Conservation (phyloP, 2,888 invertebrate species). For the Seira ritae region DNA sequence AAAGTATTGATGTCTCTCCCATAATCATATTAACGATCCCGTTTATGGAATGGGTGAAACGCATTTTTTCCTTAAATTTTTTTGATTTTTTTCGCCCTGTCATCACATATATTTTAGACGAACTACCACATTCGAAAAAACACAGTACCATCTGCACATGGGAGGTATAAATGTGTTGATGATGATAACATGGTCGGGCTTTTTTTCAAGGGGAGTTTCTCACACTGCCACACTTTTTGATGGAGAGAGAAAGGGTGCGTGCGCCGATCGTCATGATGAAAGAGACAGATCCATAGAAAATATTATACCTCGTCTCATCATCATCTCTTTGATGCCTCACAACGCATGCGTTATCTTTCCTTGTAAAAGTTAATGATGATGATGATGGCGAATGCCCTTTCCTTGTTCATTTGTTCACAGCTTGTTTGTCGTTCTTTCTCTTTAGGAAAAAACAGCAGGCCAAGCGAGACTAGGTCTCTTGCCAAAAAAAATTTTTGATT, state of each 20-base stretch:
- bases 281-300: constrained; percentile 40
- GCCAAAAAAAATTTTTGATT: no score
- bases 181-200: constrained; percentile 35
- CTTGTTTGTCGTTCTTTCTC: constrained; percentile 31
- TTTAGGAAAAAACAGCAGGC: not conserved
- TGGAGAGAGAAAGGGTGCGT: constrained; percentile 41
- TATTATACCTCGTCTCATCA: no score
- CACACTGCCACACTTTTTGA: constrained; percentile 34
- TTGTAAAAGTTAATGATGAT: constrained; percentile 5
- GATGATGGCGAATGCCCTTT: constrained; percentile 25
- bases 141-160: constrained; percentile 45
- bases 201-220: constrained; percentile 22
- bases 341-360: constrained; percentile 49
- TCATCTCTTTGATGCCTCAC: no score
- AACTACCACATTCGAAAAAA: no score
- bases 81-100: no score
- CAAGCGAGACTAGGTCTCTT: not conserved
- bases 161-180: constrained; percentile 38
- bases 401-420: constrained; percentile 31
- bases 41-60: no score
- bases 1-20: no score
- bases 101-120: no score
- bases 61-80: no score
- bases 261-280: constrained; percentile 38
- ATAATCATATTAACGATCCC: no score